Evolutionary conservation across 2,113 vertebrate genomes (phyloP).

Genomic region (Gymnogyps californianus): DNA sequence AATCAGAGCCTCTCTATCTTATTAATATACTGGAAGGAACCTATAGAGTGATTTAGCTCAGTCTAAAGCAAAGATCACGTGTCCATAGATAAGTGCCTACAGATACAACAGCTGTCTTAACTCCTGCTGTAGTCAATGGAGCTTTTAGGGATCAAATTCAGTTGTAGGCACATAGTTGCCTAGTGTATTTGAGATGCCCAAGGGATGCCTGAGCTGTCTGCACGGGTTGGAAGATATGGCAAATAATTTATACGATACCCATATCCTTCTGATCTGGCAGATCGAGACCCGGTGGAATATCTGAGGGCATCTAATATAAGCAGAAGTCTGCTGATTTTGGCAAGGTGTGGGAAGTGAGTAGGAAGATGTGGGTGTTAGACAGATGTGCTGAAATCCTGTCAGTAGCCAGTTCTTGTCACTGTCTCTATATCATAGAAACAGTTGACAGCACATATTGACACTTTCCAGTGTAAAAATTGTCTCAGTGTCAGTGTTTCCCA

Average conservation of each 20-base stretch:
- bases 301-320: background rate
- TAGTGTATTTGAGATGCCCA: background rate
- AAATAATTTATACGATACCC: background rate
- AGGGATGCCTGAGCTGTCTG: background rate
- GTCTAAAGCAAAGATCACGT: background rate
- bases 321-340: background rate
- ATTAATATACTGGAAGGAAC: background rate
- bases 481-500: background rate
- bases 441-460: conserved; percentile 7
- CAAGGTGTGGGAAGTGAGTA: background rate
- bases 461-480: conserved; percentile 5
- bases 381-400: conserved; percentile 10
- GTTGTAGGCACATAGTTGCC: background rate
- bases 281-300: background rate
- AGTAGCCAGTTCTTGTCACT: background rate
- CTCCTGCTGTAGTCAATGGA: background rate
- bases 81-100: background rate
- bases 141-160: background rate
- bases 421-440: background rate
- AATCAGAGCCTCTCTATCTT: background rate
- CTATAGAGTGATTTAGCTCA: background rate
- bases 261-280: background rate
- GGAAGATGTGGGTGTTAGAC: conserved; percentile 14
- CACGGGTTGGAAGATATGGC: background rate
- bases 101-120: background rate